These are phyloP conservation scores for Cryptoblepharus egeriae DNA, from an alignment of 2,797 vertebrate genomes.

Conservation along the genomic window DNA sequence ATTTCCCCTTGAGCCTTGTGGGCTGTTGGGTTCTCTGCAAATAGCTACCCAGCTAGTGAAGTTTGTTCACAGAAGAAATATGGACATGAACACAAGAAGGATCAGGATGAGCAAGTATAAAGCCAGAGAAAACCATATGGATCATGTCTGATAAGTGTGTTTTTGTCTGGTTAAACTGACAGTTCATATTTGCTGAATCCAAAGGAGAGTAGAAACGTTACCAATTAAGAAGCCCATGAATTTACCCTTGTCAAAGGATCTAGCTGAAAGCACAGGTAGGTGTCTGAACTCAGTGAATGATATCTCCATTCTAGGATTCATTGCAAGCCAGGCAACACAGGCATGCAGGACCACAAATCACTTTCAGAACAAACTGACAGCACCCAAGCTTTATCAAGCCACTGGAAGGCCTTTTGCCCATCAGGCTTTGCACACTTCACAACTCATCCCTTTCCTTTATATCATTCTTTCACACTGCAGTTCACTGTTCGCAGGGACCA, in stretches of 20 bases:
- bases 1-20: not conserved
- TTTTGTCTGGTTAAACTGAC: not conserved
- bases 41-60: not conserved
- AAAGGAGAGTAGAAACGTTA: not conserved
- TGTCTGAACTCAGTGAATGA: not conserved
- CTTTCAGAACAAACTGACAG: not conserved
- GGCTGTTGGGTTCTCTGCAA: not conserved
- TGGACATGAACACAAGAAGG: not conserved
- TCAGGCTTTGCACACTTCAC: not conserved
- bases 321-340: constrained; percentile 30
- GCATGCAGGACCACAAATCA: constrained; percentile 20
- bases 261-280: not conserved
- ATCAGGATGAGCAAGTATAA: not conserved
- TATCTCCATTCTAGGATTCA: not conserved
- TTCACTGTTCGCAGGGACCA: not conserved
- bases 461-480: not conserved
- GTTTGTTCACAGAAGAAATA: not conserved
- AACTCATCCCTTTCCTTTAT: not conserved
- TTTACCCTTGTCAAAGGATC: not conserved
- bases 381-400: not conserved
- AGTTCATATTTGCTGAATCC: not conserved
- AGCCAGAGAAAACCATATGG: not conserved
- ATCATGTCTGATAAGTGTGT: not conserved
- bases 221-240: not conserved
- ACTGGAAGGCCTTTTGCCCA: not conserved